Conservation (phyloP, 2,797 vertebrate genomes). For the Acrossocheilus wenchowensis region DNA sequence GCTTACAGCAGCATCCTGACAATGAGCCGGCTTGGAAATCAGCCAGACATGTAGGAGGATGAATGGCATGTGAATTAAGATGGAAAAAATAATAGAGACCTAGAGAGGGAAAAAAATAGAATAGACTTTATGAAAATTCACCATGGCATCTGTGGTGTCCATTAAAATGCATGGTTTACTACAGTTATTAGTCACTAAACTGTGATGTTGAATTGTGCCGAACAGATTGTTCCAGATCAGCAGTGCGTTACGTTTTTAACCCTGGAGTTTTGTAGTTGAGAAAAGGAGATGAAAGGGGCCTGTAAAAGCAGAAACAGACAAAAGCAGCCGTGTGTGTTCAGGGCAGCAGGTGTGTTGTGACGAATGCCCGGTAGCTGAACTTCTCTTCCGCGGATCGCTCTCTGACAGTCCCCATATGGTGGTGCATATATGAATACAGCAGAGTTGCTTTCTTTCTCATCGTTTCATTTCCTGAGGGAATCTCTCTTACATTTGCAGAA, state of each 20-base stretch:
- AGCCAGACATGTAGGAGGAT: constrained; percentile 10
- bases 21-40: background rate
- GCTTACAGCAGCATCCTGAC: constrained; percentile 5
- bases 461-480: constrained; percentile 7
- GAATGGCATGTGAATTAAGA: background rate
- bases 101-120: background rate
- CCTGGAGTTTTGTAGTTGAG: constrained; percentile 47
- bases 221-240: constrained; percentile 6
- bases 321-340: constrained; percentile 58
- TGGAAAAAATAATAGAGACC: background rate
- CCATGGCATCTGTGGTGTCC: background rate
- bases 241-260: background rate
- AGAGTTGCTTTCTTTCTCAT: background rate
- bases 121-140: background rate
- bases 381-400: background rate
- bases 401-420: constrained; percentile 52
- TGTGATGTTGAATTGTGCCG: background rate
- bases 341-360: constrained; percentile 18
- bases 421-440: constrained; percentile 30
- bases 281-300: constrained; percentile 67
- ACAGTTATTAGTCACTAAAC: background rate
- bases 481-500: background rate
- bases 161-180: background rate
- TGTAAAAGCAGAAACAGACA: constrained; percentile 49
- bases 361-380: constrained; percentile 29